Evolutionary conservation across 2,113 vertebrate genomes (phyloP), one percentile per base, ranked within the genome.

Genomic region (Lophochroa leadbeateri): DNA sequence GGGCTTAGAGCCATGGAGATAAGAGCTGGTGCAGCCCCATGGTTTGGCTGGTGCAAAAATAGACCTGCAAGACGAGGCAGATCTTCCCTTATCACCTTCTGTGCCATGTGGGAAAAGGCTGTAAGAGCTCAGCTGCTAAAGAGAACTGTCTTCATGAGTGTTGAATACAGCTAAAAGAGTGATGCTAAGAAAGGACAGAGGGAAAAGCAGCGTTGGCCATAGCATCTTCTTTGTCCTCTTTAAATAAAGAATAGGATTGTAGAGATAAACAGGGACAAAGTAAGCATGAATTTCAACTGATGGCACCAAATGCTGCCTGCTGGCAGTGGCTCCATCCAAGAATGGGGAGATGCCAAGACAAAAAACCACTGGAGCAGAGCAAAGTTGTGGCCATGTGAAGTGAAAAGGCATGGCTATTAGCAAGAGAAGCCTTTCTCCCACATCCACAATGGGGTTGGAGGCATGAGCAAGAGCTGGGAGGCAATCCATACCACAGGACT

Each of bases 81-180:
- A 39, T 23, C 64, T 65, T 77, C 87, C 53, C 65, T 85, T 55
- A 55, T 61, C 95, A n/a, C 58, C 75, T 70, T 23, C 39, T 2
- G 8, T 0, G 33, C 72, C 28, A 25, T 17, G 8, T 2, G 33
- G n/a, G 46, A 21, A 86, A 64, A 47, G 76, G n/a, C 77, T 53
- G 14, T 19, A 77, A 71, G 78, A 65, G 74, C 55, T 85, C 79
- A 24, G 67, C 58, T 69, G 72, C 64, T 93, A 17, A 49, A 60
- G n/a, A 72, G 15, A 44, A 44, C 17, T 46, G 8, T 64, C 60
- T 37, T 58, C 44, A 49, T 43, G 33, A 31, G 20, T 49, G 41
- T 2, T 2, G 6, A 80, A 13, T 10, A 69, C 0, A 7, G 29
- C 31, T 25, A 52, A 13, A 4, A 35, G 57, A 17, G 50, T 0